Percentiles rank a stretch among this genome's conserved stretches.
phyloP scores from a whole-genome alignment of 2,113 vertebrate species.

The Apodemus sylvaticus region DNA sequence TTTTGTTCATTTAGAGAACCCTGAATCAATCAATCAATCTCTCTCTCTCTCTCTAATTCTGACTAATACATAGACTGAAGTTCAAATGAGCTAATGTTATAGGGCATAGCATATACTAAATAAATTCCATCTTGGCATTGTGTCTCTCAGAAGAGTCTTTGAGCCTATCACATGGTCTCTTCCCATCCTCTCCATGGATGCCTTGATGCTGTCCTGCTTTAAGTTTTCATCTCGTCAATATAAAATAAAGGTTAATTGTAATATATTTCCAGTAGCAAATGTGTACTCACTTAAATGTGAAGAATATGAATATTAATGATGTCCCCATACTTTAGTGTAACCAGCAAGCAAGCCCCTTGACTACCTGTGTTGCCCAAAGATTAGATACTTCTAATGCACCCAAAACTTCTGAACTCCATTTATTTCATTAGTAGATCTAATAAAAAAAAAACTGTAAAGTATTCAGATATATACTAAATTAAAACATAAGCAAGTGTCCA shows the following conservation, averaged over 20 bases:
- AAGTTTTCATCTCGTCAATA: background rate
- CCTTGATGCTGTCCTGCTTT: background rate
- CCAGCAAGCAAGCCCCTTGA: background rate
- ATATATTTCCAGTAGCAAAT: background rate
- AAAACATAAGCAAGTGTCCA: background rate
- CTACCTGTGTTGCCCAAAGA: background rate
- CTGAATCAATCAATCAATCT: too few relatives aligned
- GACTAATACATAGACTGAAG: background rate
- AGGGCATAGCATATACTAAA: background rate
- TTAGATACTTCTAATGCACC: background rate
- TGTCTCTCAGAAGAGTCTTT: background rate
- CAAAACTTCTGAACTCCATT: background rate
- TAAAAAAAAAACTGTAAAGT: background rate
- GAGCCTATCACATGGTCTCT: background rate
- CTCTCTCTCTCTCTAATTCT: background rate
- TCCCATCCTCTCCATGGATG: background rate
- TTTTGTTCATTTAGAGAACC: too few relatives aligned
- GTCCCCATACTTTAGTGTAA: background rate
- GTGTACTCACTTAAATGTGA: background rate
- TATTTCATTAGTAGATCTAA: background rate
- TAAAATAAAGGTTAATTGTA: background rate
- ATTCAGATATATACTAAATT: background rate
- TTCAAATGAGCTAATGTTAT: background rate
- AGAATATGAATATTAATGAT: background rate
- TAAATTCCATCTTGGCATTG: background rate